Evolutionary conservation across 2,797 vertebrate genomes (phyloP), one percentile per base, ranked within the genome.

Genomic region (Lerista edwardsae): DNA sequence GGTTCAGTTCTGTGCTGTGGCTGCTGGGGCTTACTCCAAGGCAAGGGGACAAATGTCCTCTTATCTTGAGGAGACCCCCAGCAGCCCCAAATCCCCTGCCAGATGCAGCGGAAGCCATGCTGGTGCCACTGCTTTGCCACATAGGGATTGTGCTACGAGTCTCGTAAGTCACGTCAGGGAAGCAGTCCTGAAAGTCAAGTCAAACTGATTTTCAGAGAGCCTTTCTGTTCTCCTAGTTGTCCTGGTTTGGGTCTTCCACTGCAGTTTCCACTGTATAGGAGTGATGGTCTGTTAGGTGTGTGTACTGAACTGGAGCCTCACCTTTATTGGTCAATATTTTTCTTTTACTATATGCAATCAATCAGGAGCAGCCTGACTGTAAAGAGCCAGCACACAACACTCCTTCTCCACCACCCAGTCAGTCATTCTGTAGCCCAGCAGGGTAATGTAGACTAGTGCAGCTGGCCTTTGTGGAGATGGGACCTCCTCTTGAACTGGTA

Each of bases 251-350:
- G n/a, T 77, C 51, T 74, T 61, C 59, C 67, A 74, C 59, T 67
- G n/a, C 59, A 41, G 57, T 41, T 75, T 73, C 29, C 23, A 59
- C 34, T 36, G 23, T 14, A 10, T 44, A 41, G 25, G 36, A 67
- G 6, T 39, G 72, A 44, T 36, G 55, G 59, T 57, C 78, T 23
- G 2, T n/a, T 57, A 57, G 57, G 17, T 80, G 51, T 79, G 84
- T 75, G 34, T 34, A 61, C 9, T 67, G 78, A 85, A 80, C n/a
- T 85, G 84, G 23, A 80, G 10, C 55, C 62, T 68, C 67, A 14
- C 71, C 71, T 78, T 72, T 84, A 84, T 84, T 79, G 67, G 39
- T 62, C 41, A 34, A 17, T 79, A 64, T 51, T 47, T 78, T 57
- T 79, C 41, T 29, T 61, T 75, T n/a, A 75, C 64, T 67, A 41